These are phyloP conservation scores for Grammomys dolichurus DNA, from an alignment of 2,113 vertebrate species.

Conservation along the genomic window DNA sequence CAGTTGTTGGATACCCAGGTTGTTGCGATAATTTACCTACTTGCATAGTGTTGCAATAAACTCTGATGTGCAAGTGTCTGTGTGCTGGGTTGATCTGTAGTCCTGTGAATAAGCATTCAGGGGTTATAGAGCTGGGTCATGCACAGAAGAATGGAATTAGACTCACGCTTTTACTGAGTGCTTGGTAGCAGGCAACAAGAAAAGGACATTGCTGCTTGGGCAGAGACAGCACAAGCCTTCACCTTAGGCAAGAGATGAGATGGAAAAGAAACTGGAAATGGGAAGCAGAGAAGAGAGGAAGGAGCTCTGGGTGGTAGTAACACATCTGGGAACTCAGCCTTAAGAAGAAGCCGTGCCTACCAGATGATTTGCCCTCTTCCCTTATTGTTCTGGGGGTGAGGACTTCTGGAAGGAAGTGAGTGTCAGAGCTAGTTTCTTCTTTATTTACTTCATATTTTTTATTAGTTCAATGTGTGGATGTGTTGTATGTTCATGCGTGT, in stretches of 20 bases:
- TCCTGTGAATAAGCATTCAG: no score
- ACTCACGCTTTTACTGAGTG: background rate
- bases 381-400: background rate
- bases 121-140: no score
- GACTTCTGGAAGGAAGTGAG: background rate
- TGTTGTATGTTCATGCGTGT: background rate
- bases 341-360: background rate
- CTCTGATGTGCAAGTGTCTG: background rate
- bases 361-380: background rate
- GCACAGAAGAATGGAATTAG: background rate
- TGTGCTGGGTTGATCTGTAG: background rate
- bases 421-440: background rate
- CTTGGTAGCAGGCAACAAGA: no score
- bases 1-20: background rate
- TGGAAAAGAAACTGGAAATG: background rate
- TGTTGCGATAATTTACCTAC: background rate
- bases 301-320: background rate
- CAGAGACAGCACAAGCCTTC: background rate
- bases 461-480: background rate
- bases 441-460: background rate
- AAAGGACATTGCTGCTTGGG: fast-evolving
- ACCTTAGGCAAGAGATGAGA: background rate
- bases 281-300: background rate
- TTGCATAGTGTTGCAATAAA: background rate
- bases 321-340: background rate